Evolutionary conservation across 2,113 vertebrate genomes (phyloP), one percentile per base, ranked within the genome.

Genomic region (Shinisaurus crocodilurus): DNA sequence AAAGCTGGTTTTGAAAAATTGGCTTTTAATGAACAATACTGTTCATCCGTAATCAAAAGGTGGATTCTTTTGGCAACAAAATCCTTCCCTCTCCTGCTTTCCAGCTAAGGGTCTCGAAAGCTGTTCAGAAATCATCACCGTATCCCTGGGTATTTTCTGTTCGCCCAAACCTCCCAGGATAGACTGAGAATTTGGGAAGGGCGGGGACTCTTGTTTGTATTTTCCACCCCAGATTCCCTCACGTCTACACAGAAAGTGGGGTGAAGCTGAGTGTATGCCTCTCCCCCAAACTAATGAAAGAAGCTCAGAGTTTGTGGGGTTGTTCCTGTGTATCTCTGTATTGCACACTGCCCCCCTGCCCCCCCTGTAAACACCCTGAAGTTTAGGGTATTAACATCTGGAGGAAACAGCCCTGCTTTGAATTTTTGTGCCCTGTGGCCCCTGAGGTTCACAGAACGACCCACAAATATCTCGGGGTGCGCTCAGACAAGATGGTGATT

Each of bases 11-110:
- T 90, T 69, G 89, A 86, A 79, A n/a, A 86, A 86, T 8, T 79
- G 25, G 70, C 34, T 86, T 85, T 85, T 85, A 63, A 63, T 80
- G 34, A 70, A 90, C 80, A 80, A 70, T 80, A 86, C 69, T 80
- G 85, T 32, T 90, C 13, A 80, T 86, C 83, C 37, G 20, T 86
- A 90, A 80, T 86, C 83, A 90, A 90, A 90, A 79, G 63, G n/a
- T 54, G 75, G 63, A 54, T 80, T 90, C 27, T 57, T 90, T 86
- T 90, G 89, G 89, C 89, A 90, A 90, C 45, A 85, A 90, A 79
- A 85, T 86, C 40, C 65, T 40, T 34, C 60, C 89, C 89, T 85
- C 34, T 77, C 83, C 75, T 57, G 83, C 76, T 86, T 80, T 63
- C 75, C 45, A 86, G 83, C 50, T 57, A 54, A 79, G 89, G 43